Evolutionary conservation across 2,888 invertebrate genomes (phyloP).

Genomic region (Nomada goodeniana): DNA sequence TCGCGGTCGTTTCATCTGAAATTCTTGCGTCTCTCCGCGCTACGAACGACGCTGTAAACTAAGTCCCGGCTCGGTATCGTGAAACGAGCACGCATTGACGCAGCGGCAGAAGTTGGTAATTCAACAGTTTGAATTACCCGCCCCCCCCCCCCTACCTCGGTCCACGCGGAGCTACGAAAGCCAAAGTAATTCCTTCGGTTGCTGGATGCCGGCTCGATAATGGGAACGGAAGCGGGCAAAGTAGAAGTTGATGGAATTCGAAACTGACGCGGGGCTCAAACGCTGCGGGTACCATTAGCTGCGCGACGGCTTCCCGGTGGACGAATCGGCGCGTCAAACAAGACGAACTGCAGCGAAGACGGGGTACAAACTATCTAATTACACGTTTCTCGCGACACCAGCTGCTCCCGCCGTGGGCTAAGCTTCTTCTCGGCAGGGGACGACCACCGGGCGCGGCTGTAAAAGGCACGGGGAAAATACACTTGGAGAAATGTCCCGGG

Average conservation of each 20-base stretch:
- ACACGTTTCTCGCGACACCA: not conserved
- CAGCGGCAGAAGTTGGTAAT: not conserved
- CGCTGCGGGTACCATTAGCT: conserved; percentile 35
- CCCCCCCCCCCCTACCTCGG: too few species aligned
- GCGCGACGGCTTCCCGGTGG: not conserved
- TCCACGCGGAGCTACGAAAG: not conserved
- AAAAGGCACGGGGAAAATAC: not conserved
- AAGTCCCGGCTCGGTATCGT: not conserved
- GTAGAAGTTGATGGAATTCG: conserved; percentile 16
- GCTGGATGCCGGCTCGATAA: conserved; percentile 1
- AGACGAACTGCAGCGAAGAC: conserved; percentile 15
- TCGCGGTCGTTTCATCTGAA: not conserved
- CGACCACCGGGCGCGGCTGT: too few species aligned
- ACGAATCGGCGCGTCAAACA: conserved; percentile 19
- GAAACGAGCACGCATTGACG: not conserved
- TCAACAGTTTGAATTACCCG: not conserved
- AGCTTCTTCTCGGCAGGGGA: not conserved
- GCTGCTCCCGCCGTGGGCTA: not conserved
- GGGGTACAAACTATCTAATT: conserved; percentile 18
- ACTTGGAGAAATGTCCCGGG: not conserved
- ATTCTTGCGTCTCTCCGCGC: not conserved
- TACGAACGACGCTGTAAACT: not conserved
- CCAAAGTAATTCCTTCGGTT: conserved; percentile 14
- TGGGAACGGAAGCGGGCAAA: conserved; percentile 1
- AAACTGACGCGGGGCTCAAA: conserved; percentile 4